A percentile compares a stretch with the other conserved stretches of the same genome.
These are phyloP conservation scores for Fragum whitleyi DNA, from an alignment of 2,888 invertebrate species.

Conservation along the genomic window DNA sequence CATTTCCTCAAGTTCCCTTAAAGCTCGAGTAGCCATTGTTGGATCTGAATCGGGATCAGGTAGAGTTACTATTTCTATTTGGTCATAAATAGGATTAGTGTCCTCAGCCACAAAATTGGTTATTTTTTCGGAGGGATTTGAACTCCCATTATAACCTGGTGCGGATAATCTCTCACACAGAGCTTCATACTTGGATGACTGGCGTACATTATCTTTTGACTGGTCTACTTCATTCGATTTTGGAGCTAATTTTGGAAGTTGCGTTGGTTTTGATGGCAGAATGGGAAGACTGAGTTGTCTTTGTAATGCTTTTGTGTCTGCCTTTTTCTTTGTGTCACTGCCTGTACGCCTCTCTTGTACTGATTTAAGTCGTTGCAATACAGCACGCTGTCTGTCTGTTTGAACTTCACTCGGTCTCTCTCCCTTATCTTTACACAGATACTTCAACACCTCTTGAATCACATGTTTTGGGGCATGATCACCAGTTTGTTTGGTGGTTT, in stretches of 20 bases:
- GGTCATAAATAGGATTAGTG: constrained; percentile 25
- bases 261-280: constrained; percentile 36
- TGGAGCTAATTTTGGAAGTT: constrained; percentile 73
- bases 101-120: neutral
- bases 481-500: constrained; percentile 39
- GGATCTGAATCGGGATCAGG: constrained; percentile 70
- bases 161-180: neutral
- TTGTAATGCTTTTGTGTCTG: constrained; percentile 32
- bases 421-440: constrained; percentile 67
- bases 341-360: constrained; percentile 38
- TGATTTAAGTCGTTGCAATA: constrained; percentile 57
- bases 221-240: constrained; percentile 37
- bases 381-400: constrained; percentile 55
- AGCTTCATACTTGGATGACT: neutral
- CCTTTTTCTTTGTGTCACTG: constrained; percentile 19
- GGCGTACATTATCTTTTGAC: neutral
- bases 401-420: constrained; percentile 66
- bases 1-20: constrained; percentile 68
- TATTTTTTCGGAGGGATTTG: neutral
- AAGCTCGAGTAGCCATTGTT: constrained; percentile 64
- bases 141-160: neutral
- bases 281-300: constrained; percentile 55
- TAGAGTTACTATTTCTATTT: constrained; percentile 67
- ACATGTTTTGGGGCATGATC: constrained; percentile 70
- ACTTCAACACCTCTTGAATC: constrained; percentile 67